A percentile compares a stretch with the other conserved stretches of the same genome.
phyloP scores from a whole-genome alignment of 1,140 invertebrate species.

The Charaxes varanes region DNA sequence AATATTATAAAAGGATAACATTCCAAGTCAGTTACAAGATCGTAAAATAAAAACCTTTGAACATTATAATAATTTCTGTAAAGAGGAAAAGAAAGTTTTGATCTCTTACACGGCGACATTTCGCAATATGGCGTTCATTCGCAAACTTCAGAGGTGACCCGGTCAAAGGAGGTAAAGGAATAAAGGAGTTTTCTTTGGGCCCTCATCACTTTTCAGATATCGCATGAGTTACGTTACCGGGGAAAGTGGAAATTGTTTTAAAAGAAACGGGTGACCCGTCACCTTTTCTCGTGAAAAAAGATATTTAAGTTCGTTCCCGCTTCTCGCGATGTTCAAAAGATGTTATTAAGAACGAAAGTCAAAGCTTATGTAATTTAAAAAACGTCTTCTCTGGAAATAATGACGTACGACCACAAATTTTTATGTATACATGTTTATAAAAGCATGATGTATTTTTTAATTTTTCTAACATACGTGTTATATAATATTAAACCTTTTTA shows the following conservation, averaged over 20 bases:
- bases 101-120: conserved; percentile 44
- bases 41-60: conserved; percentile 14
- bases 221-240: conserved; percentile 22
- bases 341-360: too few relatives aligned
- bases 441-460: too few relatives aligned
- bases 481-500: too few relatives aligned
- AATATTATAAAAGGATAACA: conserved; percentile 1
- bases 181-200: conserved; percentile 25
- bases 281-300: conserved; percentile 6
- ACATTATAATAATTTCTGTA: conserved; percentile 35
- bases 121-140: conserved; percentile 37
- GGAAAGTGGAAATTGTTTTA: conserved; percentile 22
- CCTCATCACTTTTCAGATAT: conserved; percentile 22
- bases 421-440: too few relatives aligned
- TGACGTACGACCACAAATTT: too few relatives aligned
- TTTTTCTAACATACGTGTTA: too few relatives aligned
- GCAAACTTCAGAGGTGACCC: conserved; percentile 30
- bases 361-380: too few relatives aligned
- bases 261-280: conserved; percentile 9
- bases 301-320: too few relatives aligned
- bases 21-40: not conserved
- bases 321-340: too few relatives aligned
- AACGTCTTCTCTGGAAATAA: too few relatives aligned
- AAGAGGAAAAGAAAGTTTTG: conserved; percentile 40
- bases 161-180: conserved; percentile 21